Percentiles rank a stretch among this genome's conserved stretches.
phyloP scores from a whole-genome alignment of 2,113 vertebrate species.

The Podiceps cristatus region DNA sequence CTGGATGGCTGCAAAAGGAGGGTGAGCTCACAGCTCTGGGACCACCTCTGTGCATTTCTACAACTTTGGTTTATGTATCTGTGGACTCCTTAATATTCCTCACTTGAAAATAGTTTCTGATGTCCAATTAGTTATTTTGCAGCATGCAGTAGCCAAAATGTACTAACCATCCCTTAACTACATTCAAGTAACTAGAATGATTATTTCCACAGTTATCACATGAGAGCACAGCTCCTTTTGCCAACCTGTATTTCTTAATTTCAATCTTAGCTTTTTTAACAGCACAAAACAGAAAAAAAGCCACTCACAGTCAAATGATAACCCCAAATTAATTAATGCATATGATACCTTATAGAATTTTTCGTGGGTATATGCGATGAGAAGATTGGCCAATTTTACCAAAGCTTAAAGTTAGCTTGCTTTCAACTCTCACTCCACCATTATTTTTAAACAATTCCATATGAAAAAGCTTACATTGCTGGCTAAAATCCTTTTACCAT shows the following conservation, averaged over 20 bases:
- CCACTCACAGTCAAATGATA: background rate
- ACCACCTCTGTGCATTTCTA: background rate
- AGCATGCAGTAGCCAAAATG: background rate
- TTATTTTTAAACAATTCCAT: constrained; percentile 58
- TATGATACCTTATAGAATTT: background rate
- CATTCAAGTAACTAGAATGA: background rate
- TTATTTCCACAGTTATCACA: background rate
- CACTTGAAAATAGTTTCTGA: background rate
- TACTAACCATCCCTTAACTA: background rate
- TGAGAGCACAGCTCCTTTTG: background rate
- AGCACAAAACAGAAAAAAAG: background rate
- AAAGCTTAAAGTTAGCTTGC: background rate
- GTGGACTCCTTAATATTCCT: background rate
- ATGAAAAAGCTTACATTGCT: constrained; percentile 54
- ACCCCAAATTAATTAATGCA: constrained; percentile 22
- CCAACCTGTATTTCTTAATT: background rate
- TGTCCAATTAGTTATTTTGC: background rate
- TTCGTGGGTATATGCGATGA: background rate
- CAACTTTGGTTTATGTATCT: background rate
- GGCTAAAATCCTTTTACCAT: constrained; percentile 36
- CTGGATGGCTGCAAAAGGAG: background rate
- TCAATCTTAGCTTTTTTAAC: background rate
- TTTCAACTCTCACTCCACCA: constrained; percentile 8
- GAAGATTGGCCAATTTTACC: constrained; percentile 23
- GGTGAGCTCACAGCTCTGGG: background rate